Base-by-base conservation (phyloP, 2,797 vertebrate genomes). In the Discoglossus pictus region DNA sequence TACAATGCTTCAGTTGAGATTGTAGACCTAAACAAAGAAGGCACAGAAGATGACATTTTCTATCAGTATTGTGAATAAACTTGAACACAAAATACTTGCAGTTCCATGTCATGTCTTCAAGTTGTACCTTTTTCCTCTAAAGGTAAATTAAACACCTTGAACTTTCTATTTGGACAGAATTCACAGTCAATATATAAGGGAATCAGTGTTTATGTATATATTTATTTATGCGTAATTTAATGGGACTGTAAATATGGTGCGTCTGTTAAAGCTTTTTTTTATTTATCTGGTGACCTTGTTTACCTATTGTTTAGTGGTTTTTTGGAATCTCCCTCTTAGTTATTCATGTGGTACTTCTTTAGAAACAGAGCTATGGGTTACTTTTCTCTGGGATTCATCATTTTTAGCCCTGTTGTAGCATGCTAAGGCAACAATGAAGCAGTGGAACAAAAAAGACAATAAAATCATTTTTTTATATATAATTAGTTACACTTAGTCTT, bases 221-320 rank as follows among this genome's bases (percentile, higher is more conserved):
- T 98, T 99, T 97, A 98, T 99, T 99, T 99, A 98, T 99, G 95
- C 98, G 96, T 99, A 99, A 98, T 98, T 99, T 99, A 99, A 98
- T 95, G 97, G 96, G 97, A 96, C 93, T 98, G 97, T 99, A 99
- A 94, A 99, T 99, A 99, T 94, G 96, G 95, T 98, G 94, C 93
- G 92, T 97, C 94, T 98, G 97, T 98, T 94, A 88, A 94, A 96
- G 89, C 92, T 86, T 92, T 84, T 88, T 91, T 93, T 95, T 84
- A 98, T 99, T 98, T 99, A 98, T 98, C 97, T 98, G 96, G 96
- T 97, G 88, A 91, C 89, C 87, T 89, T 74, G 86, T 91, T 91
- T 90, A 94, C 95, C 95, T 98, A 94, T 94, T 94, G 93, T 97
- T 98, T 98, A 96, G 95, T 98, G 95, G 94, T 93, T 93, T 97